phyloP scores from a whole-genome alignment of 2,888 invertebrate species.

The Volucella zonaria region DNA sequence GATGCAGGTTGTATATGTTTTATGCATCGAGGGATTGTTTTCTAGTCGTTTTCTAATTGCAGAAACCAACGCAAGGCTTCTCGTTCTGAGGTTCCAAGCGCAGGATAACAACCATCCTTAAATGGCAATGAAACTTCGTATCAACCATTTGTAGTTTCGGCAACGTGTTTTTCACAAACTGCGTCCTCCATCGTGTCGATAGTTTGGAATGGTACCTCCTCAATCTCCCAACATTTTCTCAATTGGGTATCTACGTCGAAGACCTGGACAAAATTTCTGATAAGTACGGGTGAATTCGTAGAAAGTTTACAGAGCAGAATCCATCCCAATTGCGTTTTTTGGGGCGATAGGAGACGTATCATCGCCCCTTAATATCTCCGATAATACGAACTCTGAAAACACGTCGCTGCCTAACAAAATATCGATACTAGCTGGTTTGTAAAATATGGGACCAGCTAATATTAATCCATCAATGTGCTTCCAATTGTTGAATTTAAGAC shows the following conservation, averaged over 20 bases:
- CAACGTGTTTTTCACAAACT: not conserved
- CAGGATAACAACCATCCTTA: conserved; percentile 15
- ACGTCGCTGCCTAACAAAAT: conserved; percentile 24
- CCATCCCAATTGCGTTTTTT: conserved; percentile 1
- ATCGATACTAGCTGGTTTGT: conserved; percentile 1
- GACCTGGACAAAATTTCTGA: not conserved
- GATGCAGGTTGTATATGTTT: conserved; percentile 25
- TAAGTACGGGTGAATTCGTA: too few species aligned
- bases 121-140: conserved; percentile 25
- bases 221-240: not conserved
- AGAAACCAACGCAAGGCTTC: conserved; percentile 7
- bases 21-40: not conserved
- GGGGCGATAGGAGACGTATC: not conserved
- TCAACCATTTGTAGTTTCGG: conserved; percentile 19
- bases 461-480: conserved; percentile 13
- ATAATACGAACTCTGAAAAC: conserved; percentile 15
- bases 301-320: not conserved
- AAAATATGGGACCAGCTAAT: conserved; percentile 13
- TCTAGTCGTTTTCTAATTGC: conserved; percentile 19
- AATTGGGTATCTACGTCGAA: not conserved
- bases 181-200: not conserved
- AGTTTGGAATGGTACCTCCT: not conserved
- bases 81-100: conserved; percentile 13
- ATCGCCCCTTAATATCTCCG: not conserved
- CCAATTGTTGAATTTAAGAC: conserved; percentile 8